These are phyloP conservation scores for Thamnophis elegans DNA, from an alignment of 2,797 vertebrate species.

Conservation along the genomic window DNA sequence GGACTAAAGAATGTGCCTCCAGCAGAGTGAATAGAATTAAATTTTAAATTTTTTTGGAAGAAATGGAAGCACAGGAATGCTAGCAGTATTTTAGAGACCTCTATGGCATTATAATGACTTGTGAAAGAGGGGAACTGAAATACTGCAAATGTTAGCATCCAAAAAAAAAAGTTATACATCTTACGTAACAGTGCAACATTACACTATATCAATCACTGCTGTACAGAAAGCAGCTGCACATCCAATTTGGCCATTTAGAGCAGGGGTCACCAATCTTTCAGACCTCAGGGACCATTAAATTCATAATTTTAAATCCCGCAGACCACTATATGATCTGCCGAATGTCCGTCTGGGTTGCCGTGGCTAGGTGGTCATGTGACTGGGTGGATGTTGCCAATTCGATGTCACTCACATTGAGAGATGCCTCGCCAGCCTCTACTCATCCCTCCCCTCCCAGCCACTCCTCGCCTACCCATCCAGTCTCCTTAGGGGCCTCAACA, in stretches of 20 bases:
- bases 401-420: too few species aligned
- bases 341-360: too few species aligned
- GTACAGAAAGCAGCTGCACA: neutral
- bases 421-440: too few species aligned
- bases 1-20: neutral
- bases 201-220: neutral
- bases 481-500: too few species aligned
- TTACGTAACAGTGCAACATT: neutral
- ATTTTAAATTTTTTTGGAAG: neutral
- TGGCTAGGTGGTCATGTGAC: too few species aligned
- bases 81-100: neutral
- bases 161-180: neutral
- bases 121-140: neutral
- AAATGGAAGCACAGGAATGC: neutral
- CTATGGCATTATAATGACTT: neutral
- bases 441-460: too few species aligned
- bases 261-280: too few species aligned
- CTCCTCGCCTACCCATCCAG: too few species aligned
- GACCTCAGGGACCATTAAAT: too few species aligned
- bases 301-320: too few species aligned
- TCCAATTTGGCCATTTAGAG: neutral
- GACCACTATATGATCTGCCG: too few species aligned
- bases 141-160: neutral
- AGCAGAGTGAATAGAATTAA: neutral
- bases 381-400: too few species aligned